Base-by-base conservation (phyloP, 2,888 invertebrate species). In the Chydorus sphaericus region DNA sequence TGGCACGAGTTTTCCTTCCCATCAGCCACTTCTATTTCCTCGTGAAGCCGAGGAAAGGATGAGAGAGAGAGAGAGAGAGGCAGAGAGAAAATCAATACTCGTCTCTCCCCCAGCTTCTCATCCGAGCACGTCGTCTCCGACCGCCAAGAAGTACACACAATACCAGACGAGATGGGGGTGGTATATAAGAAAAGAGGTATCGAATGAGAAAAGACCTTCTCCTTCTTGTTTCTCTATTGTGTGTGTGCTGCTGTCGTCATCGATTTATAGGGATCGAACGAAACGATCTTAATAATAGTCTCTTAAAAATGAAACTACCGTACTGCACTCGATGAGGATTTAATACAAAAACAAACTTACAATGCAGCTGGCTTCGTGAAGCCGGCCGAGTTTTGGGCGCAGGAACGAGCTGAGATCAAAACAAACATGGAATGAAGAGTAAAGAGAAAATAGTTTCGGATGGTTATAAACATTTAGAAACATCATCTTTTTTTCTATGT, bases 301-400 rank as follows among this genome's bases (percentile, higher is more conserved):
- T 33, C 36, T 14, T 11, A 11, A 33, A n/a, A 33, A n/a, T 14
- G 10, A 10, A 33, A 11, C 36, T 11, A 33, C n/a, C 10, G 26
- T 11, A 48, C 48, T 3, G 16, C 16, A n/a, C n/a, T 48, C 16
- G 11, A 26, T 29, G 48, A 20, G 26, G 28, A 18, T 20, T 31
- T 30, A 31, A n/a, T 5, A 28, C 16, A 51, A 8, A 51, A n/a
- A n/a, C n/a, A 52, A 36, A 66, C 85, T 82, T 76, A 96, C 96
- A 87, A 88, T 87, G 73, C 96, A 94, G 59, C 92, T 87, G 26
- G 96, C 90, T 73, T 98, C 97, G 70, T 96, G 96, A 33, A 93
- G 77, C 73, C 94, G 96, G 62, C 94, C 93, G 61, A 94, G 78
- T 70, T 92, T 88, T 11, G 94, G 92, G 62, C 93, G 79, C 58